Conservation (phyloP, 2,797 vertebrate genomes). For the Myotis daubentonii region DNA sequence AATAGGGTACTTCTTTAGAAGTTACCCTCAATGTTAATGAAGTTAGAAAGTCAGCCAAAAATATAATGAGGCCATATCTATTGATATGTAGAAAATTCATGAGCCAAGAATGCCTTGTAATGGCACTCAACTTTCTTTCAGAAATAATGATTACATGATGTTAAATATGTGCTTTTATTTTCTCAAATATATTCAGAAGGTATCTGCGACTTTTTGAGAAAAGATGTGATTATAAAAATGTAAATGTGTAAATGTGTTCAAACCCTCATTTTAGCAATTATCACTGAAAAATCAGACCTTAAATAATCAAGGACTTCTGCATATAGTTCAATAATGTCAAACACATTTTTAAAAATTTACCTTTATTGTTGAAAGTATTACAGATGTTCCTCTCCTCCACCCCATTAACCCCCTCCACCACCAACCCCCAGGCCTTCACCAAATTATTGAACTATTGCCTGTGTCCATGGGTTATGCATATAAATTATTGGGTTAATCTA, state of each 20-base stretch:
- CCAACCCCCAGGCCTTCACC: too few relatives aligned
- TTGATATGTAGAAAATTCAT: neutral
- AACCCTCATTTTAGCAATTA: conserved; percentile 25
- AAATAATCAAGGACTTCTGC: neutral
- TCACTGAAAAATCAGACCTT: neutral
- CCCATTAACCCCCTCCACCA: too few relatives aligned
- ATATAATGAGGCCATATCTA: neutral
- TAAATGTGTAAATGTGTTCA: neutral
- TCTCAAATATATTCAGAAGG: conserved; percentile 21
- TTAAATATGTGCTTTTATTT: neutral
- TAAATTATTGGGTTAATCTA: too few relatives aligned
- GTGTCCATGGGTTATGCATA: too few relatives aligned
- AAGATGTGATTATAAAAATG: neutral
- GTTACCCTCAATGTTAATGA: conserved; percentile 25
- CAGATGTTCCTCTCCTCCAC: too few relatives aligned
- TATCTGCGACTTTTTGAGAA: neutral
- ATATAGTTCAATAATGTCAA: neutral
- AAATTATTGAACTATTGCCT: too few relatives aligned
- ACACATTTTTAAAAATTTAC: neutral
- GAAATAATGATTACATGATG: conserved; percentile 37
- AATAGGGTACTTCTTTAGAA: conserved; percentile 32
- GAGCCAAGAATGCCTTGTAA: neutral
- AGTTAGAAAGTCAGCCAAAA: conserved; percentile 51
- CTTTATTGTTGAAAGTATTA: too few relatives aligned
- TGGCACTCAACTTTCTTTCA: conserved; percentile 4